Conservation (phyloP, 35 echinoderm and acorn worm genomes). For the Heliocidaris erythrogramma region DNA sequence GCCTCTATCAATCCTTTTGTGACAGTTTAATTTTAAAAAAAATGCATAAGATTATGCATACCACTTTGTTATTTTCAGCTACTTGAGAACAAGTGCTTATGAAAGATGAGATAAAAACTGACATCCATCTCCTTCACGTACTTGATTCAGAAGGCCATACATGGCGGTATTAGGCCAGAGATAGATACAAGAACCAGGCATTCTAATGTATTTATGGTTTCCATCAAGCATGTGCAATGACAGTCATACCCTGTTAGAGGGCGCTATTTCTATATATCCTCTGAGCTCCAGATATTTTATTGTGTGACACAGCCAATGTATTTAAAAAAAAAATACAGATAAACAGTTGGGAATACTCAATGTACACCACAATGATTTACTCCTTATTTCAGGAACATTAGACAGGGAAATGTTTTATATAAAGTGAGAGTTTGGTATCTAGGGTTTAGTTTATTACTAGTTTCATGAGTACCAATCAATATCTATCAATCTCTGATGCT, state of each 20-base stretch:
- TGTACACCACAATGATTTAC: no score
- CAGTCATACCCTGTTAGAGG: background rate
- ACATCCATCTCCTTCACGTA: background rate
- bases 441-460: no score
- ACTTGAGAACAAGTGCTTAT: background rate
- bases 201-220: background rate
- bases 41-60: background rate
- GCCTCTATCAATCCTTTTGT: background rate
- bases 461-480: background rate
- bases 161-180: background rate
- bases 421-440: no score
- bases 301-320: background rate
- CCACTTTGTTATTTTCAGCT: background rate
- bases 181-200: background rate
- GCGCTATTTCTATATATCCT: background rate
- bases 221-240: background rate
- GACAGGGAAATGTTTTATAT: no score
- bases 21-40: background rate
- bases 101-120: background rate
- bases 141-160: background rate
- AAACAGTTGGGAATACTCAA: background rate
- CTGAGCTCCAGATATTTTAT: background rate
- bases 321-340: background rate
- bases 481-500: background rate
- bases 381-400: no score